These are phyloP conservation scores for Eurois occulta DNA, from an alignment of 2,888 invertebrate species.

Conservation along the genomic window DNA sequence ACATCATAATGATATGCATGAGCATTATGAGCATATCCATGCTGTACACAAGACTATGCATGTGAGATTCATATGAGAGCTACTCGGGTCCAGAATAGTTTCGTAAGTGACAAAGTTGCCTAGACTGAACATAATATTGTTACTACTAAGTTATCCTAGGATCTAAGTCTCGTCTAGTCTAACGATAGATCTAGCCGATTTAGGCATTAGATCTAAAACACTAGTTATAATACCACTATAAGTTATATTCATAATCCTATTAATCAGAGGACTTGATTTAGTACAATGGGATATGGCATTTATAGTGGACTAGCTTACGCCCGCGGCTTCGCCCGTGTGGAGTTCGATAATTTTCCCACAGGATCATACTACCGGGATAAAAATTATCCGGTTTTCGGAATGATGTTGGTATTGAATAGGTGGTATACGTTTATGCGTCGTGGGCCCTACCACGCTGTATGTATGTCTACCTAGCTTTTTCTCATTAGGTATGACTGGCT, in stretches of 20 bases:
- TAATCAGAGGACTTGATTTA: background rate
- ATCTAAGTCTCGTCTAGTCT: slow-evolving; percentile 4
- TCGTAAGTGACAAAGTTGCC: slow-evolving; percentile 34
- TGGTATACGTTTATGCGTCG: too few species aligned
- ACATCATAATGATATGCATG: background rate
- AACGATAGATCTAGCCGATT: background rate
- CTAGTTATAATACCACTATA: slow-evolving; percentile 13
- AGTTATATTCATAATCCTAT: background rate
- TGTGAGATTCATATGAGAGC: slow-evolving; percentile 7
- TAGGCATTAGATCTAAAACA: slow-evolving; percentile 14
- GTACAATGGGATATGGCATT: background rate
- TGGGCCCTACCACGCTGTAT: too few species aligned
- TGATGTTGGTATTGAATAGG: too few species aligned
- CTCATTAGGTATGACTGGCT: too few species aligned
- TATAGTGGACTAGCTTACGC: too few species aligned
- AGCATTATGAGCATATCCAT: background rate
- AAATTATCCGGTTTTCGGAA: too few species aligned
- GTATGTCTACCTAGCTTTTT: too few species aligned
- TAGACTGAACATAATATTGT: slow-evolving; percentile 24
- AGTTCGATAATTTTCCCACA: too few species aligned
- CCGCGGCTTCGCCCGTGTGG: too few species aligned
- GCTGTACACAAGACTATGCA: background rate
- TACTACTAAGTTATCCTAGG: slow-evolving; percentile 34
- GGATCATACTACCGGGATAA: too few species aligned
- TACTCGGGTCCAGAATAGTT: background rate